Percentiles rank a stretch among this genome's conserved stretches.
Conservation (phyloP, 2,888 invertebrate species). For the Chironomus tentans region DNA sequence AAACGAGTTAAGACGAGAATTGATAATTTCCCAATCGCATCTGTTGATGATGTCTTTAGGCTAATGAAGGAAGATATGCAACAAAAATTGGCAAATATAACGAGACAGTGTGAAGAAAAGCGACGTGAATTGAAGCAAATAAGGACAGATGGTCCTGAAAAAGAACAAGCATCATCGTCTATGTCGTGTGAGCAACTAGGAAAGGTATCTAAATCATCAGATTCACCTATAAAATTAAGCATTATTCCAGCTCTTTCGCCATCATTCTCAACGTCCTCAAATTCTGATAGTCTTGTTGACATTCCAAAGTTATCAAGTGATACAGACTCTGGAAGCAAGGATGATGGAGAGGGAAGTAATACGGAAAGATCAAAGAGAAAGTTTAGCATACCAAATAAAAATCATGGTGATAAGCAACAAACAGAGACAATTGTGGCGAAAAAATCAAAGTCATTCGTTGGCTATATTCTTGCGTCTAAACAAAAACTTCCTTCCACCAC, state of each 20-base stretch:
- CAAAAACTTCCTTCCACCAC: background rate
- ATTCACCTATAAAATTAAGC: constrained; percentile 11
- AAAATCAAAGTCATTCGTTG: constrained; percentile 63
- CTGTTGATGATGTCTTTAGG: constrained; percentile 54
- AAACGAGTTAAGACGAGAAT: constrained; percentile 31
- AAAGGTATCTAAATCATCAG: background rate
- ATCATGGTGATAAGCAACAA: constrained; percentile 49
- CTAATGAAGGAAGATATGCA: constrained; percentile 76
- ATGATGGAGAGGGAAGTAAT: constrained; percentile 31
- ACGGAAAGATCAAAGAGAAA: constrained; percentile 55
- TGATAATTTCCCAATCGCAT: constrained; percentile 32
- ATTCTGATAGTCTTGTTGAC: constrained; percentile 28
- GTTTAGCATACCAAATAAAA: constrained; percentile 69
- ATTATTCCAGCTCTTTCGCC: constrained; percentile 22
- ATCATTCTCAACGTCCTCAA: constrained; percentile 22
- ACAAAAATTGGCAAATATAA: constrained; percentile 67
- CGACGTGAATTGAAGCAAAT: constrained; percentile 70
- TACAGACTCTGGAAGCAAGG: constrained; percentile 33
- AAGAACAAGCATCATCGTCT: constrained; percentile 11
- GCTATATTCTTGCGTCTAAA: constrained; percentile 51
- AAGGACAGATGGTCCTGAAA: constrained; percentile 44
- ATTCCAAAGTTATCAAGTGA: constrained; percentile 33
- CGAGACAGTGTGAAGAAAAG: constrained; percentile 72
- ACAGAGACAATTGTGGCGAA: constrained; percentile 78
- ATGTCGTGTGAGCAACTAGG: background rate